Evolutionary conservation across 2,888 invertebrate genomes (phyloP).

Genomic region (Rhyacophila evoluta): DNA sequence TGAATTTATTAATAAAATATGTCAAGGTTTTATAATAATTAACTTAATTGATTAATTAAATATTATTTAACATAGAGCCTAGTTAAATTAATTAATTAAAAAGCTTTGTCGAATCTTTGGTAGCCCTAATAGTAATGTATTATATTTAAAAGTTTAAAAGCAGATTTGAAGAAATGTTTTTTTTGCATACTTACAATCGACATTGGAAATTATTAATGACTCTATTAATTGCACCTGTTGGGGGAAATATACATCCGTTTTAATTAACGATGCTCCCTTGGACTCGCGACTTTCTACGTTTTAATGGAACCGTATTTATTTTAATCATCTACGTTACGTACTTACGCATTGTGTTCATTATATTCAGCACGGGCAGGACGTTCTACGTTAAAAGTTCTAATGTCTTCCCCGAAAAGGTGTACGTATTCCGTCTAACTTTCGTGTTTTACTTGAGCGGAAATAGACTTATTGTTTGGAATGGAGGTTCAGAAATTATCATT

Average conservation of each 20-base stretch:
- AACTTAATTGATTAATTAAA: no score
- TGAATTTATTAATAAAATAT: no score
- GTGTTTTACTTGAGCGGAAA: not conserved
- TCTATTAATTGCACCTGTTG: not conserved
- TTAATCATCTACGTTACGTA: not conserved
- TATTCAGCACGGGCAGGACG: not conserved
- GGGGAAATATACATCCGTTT: conserved; percentile 10
- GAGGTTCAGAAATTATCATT: not conserved
- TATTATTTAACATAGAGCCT: no score
- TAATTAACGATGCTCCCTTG: not conserved
- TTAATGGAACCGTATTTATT: conserved; percentile 11
- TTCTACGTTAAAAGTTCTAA: not conserved
- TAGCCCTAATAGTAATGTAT: no score
- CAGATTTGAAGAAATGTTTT: not conserved
- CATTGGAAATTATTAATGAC: not conserved
- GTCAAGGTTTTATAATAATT: no score
- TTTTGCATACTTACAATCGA: not conserved
- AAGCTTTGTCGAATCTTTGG: no score
- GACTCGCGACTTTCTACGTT: not conserved
- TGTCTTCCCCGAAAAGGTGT: not conserved
- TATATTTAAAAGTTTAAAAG: no score
- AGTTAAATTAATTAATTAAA: no score
- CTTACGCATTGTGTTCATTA: conserved; percentile 1
- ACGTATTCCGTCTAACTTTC: not conserved
- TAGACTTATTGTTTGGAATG: not conserved